A percentile compares a stretch with the other conserved stretches of the same genome.
Conservation (phyloP, 2,113 vertebrate genomes). For the Etheostoma cragini region DNA sequence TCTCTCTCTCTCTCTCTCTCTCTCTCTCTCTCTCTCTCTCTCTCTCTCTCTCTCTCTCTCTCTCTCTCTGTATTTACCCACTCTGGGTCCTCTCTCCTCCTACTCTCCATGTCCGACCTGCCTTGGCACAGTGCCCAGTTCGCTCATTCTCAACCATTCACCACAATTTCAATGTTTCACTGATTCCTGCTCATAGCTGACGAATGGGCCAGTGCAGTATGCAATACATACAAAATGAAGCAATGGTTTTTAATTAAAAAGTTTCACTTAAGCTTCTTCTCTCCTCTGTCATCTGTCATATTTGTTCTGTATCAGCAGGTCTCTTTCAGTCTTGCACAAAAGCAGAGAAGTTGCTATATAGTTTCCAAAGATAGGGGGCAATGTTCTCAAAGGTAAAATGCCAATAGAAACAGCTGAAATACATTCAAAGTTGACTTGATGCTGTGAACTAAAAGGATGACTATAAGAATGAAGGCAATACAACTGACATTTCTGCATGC, state of each 20-base stretch:
- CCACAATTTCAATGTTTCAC: constrained; percentile 64
- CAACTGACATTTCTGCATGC: neutral
- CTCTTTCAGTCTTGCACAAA: neutral
- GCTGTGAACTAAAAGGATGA: neutral
- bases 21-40: constrained; percentile 6
- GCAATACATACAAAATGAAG: constrained; percentile 64
- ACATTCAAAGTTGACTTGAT: neutral
- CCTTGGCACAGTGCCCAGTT: constrained; percentile 58
- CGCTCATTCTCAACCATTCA: constrained; percentile 58
- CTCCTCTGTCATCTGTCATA: constrained; percentile 30
- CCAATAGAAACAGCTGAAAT: constrained; percentile 1
- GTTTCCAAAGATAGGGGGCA: constrained; percentile 80
- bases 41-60: constrained; percentile 13
- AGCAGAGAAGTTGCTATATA: constrained; percentile 8
- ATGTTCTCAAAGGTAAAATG: constrained; percentile 76
- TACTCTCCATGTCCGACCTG: constrained; percentile 49
- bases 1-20: constrained; percentile 4
- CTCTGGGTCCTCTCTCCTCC: constrained; percentile 60
- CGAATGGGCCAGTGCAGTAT: constrained; percentile 55
- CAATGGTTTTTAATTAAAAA: constrained; percentile 66
- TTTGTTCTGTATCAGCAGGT: constrained; percentile 9
- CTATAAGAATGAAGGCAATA: neutral
- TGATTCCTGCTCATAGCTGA: constrained; percentile 74
- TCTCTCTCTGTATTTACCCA: constrained; percentile 43
- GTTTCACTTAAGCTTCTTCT: constrained; percentile 42